Evolutionary conservation across 2,113 vertebrate species (phyloP).

Genomic region (Pluvialis apricaria): DNA sequence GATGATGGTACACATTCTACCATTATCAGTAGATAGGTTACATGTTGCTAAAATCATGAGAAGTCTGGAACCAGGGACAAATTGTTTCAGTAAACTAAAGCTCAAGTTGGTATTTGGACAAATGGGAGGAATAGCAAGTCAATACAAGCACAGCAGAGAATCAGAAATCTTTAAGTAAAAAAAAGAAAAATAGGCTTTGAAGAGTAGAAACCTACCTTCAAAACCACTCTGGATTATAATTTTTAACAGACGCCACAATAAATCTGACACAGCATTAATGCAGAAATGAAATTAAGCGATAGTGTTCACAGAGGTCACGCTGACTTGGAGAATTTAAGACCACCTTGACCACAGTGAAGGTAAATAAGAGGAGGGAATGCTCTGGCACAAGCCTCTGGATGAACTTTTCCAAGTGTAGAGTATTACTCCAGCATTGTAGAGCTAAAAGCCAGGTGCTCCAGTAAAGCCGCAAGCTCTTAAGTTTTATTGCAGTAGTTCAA

Average conservation of each 20-base stretch:
- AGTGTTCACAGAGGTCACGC: neutral
- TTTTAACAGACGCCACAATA: neutral
- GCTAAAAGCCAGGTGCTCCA: neutral
- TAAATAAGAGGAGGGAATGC: neutral
- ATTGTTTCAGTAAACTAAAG: neutral
- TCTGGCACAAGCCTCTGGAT: neutral
- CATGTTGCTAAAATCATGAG: neutral
- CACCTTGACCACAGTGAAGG: neutral
- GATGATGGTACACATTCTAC: neutral
- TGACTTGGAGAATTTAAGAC: neutral
- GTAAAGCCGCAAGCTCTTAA: neutral
- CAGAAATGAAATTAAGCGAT: rapidly evolving
- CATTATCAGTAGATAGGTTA: neutral
- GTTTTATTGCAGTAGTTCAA: neutral
- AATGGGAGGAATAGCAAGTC: neutral
- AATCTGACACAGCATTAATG: neutral
- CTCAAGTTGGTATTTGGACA: neutral
- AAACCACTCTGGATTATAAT: neutral
- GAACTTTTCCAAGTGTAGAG: neutral
- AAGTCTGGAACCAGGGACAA: neutral
- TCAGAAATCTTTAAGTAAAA: neutral
- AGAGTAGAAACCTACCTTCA: neutral
- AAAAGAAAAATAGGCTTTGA: neutral
- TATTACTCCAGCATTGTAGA: neutral
- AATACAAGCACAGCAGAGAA: neutral